Conservation (phyloP, 2,888 invertebrate species). For the Ethmia dodecea region DNA sequence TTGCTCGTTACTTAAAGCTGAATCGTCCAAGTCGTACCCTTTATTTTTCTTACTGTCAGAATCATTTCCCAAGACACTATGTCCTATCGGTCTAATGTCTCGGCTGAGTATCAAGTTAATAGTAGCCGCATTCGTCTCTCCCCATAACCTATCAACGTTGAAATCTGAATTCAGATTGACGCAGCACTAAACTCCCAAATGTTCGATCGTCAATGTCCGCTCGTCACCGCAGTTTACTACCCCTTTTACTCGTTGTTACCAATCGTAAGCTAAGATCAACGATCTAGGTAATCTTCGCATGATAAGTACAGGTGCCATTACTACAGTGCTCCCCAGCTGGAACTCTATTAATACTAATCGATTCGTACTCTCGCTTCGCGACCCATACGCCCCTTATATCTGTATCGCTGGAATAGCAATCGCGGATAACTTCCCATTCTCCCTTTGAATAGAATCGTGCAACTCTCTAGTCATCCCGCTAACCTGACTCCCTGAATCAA, state of each 20-base stretch:
- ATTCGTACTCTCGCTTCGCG: slow-evolving; percentile 13
- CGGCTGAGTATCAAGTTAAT: background rate
- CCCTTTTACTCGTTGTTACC: slow-evolving; percentile 9
- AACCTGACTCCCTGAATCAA: slow-evolving; percentile 18
- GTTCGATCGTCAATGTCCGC: background rate
- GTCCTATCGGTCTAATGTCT: background rate
- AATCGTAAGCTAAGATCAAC: slow-evolving; percentile 14
- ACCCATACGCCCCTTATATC: slow-evolving; percentile 14
- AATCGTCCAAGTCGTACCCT: background rate
- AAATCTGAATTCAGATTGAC: background rate
- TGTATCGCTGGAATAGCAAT: slow-evolving; percentile 11
- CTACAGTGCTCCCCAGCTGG: background rate
- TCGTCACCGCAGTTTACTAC: background rate
- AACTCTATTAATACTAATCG: slow-evolving; percentile 5
- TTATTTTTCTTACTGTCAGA: background rate
- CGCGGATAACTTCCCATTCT: background rate
- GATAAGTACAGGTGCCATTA: slow-evolving; percentile 6
- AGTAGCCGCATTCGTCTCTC: background rate
- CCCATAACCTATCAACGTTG: background rate
- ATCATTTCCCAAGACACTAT: background rate
- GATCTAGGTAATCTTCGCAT: slow-evolving; percentile 5
- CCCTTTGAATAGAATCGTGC: background rate
- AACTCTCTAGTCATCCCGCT: slow-evolving; percentile 9
- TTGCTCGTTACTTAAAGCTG: background rate
- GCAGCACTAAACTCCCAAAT: background rate